These are phyloP conservation scores for Phania funesta DNA, from an alignment of 2,888 invertebrate species.

Conservation along the genomic window DNA sequence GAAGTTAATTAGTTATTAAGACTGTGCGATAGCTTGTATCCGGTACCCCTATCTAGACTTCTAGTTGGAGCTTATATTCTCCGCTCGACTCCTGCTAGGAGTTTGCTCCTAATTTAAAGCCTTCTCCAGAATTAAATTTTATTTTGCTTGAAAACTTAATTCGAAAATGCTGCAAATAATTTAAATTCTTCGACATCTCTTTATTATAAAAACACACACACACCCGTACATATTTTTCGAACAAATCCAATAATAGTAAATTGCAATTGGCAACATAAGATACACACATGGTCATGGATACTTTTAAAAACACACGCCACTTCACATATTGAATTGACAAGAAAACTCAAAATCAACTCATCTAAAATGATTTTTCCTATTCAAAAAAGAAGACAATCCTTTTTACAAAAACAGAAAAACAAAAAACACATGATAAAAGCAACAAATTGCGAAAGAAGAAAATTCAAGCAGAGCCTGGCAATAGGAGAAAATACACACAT, in stretches of 20 bases:
- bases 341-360: conserved; percentile 51
- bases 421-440: not conserved
- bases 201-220: not conserved
- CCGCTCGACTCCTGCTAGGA: too few relatives aligned
- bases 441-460: conserved; percentile 23
- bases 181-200: conserved; percentile 11
- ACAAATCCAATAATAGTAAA: conserved; percentile 52
- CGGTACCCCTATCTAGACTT: too few relatives aligned
- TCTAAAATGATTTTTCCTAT: conserved; percentile 15
- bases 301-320: not conserved
- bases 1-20: too few relatives aligned
- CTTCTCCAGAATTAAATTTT: not conserved
- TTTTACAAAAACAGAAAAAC: not conserved
- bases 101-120: too few relatives aligned
- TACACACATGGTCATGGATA: conserved; percentile 40
- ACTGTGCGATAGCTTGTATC: too few relatives aligned
- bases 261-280: conserved; percentile 60
- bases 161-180: conserved; percentile 14
- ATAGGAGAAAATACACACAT: conserved; percentile 49
- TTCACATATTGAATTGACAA: conserved; percentile 36
- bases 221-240: not conserved
- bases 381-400: conserved; percentile 1
- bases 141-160: not conserved
- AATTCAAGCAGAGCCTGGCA: conserved; percentile 15
- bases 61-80: too few relatives aligned